Percentiles rank a stretch among this genome's conserved stretches.
Evolutionary conservation across 2,888 invertebrate species (phyloP).

Genomic region (Meloe dianella): DNA sequence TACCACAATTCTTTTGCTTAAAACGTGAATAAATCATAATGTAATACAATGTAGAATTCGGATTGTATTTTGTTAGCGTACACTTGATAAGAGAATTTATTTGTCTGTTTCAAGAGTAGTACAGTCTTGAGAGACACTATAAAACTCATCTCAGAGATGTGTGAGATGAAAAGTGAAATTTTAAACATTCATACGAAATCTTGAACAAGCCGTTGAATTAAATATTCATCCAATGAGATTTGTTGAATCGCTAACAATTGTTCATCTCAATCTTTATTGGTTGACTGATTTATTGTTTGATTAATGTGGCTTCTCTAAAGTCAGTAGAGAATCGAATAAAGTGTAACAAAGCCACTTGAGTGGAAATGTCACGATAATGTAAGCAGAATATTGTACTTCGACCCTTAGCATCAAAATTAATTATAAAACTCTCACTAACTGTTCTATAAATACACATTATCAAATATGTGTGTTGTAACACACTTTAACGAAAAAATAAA

Average conservation of each 20-base stretch:
- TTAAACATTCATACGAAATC: no score
- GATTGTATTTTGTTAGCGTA: background rate
- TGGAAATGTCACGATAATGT: background rate
- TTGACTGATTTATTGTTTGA: background rate
- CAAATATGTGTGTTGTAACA: background rate
- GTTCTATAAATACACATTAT: background rate
- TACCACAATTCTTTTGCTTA: background rate
- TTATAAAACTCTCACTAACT: background rate
- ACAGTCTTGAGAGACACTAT: background rate
- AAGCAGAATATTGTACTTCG: background rate
- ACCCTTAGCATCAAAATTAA: background rate
- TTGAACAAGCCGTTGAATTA: no score
- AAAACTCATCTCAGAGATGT: background rate
- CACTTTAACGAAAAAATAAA: background rate
- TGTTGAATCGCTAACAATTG: background rate
- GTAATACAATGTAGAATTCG: background rate
- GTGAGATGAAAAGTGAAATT: background rate
- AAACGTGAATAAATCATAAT: background rate
- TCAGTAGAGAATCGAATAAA: background rate
- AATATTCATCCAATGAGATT: no score
- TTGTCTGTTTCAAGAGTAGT: background rate
- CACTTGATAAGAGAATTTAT: no score
- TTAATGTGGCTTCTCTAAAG: background rate
- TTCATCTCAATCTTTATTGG: background rate
- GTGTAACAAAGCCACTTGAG: background rate